Evolutionary conservation across 2,888 invertebrate genomes (phyloP).

Genomic region (Amitus sp.): DNA sequence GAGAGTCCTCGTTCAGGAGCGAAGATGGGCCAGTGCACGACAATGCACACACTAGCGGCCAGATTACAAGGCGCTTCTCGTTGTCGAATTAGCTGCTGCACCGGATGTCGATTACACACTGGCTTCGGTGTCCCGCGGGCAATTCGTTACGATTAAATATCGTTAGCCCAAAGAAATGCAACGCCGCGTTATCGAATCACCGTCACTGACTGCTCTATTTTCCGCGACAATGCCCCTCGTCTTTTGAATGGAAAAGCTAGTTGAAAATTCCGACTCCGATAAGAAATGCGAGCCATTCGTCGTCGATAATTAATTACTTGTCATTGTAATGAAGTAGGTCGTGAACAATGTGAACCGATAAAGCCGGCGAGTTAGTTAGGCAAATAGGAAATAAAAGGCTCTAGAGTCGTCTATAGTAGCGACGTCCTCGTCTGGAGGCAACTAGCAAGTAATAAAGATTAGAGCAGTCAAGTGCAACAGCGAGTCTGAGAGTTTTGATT

Average conservation of each 20-base stretch:
- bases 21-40: constrained; percentile 36
- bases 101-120: constrained; percentile 54
- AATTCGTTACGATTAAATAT: constrained; percentile 46
- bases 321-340: not conserved
- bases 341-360: not conserved
- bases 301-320: not conserved
- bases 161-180: constrained; percentile 1
- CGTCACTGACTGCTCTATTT: too few relatives aligned
- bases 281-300: not conserved
- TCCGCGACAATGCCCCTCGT: too few relatives aligned
- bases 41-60: constrained; percentile 44
- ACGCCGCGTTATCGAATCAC: not conserved
- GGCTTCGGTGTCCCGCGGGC: constrained; percentile 35
- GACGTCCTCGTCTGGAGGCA: too few relatives aligned
- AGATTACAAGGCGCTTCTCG: constrained; percentile 52
- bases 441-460: constrained; percentile 24
- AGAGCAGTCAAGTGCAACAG: constrained; percentile 27
- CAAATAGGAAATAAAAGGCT: not conserved
- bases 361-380: constrained; percentile 1
- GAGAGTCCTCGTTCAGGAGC: constrained; percentile 39
- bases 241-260: not conserved
- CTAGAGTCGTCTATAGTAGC: constrained; percentile 9
- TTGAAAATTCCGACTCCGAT: too few relatives aligned
- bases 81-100: constrained; percentile 48
- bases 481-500: constrained; percentile 18